Evolutionary conservation across 2,888 invertebrate species (phyloP).

Genomic region (Rotaria macrura): DNA sequence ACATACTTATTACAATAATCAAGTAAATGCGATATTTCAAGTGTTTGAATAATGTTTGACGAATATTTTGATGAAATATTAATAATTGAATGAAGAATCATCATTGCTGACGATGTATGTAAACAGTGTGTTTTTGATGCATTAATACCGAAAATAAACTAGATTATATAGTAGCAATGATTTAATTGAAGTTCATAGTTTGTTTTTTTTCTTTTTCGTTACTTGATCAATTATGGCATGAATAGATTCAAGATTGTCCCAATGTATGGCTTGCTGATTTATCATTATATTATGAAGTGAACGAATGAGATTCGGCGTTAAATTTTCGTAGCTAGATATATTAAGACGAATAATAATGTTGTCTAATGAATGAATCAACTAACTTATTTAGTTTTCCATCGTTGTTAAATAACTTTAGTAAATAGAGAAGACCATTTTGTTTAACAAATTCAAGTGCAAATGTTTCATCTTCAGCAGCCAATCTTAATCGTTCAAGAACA

Average conservation of each 20-base stretch:
- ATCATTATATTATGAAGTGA: background rate
- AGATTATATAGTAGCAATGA: background rate
- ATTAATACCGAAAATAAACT: background rate
- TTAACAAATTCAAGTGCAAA: slow-evolving; percentile 9
- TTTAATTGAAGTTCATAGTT: no score
- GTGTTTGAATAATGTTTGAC: background rate
- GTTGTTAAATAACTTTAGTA: background rate
- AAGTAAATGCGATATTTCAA: background rate
- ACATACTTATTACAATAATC: slow-evolving; percentile 4
- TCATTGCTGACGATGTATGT: background rate
- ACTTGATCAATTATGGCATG: background rate
- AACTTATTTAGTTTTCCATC: background rate
- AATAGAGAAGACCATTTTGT: background rate
- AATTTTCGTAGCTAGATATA: background rate
- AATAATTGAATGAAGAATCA: slow-evolving; percentile 13
- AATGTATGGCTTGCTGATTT: background rate
- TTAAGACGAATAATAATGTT: no score
- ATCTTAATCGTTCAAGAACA: background rate
- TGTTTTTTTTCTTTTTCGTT: background rate
- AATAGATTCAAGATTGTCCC: background rate
- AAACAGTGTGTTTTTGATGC: background rate
- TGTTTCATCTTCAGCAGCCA: slow-evolving; percentile 6
- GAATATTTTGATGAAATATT: background rate
- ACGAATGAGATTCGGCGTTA: background rate
- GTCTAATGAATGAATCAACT: background rate